Evolutionary conservation across 92 coral and sea anemone genomes (phyloP), one percentile per base, ranked within the genome.

Genomic region (Umimayanthus chanpuru): DNA sequence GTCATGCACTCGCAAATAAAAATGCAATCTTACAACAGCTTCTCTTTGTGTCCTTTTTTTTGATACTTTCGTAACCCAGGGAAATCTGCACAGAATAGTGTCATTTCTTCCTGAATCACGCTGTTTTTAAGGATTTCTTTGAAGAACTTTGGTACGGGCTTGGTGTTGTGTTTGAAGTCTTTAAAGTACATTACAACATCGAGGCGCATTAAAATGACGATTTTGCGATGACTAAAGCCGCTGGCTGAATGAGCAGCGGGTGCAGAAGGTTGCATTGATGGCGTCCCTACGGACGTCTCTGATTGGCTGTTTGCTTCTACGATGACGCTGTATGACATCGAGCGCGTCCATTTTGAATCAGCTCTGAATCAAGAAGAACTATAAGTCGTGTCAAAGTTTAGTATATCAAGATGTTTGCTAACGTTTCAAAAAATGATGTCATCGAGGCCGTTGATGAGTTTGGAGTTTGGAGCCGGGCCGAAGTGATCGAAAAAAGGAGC

Each of bases 1-100:
- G 36, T 32, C 36, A 32, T 32, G 36, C 36, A 32, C 36, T 32
- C 36, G 36, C 36, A 32, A 32, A 32, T 32, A 32, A 32, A 32
- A 32, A 32, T 32, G 36, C 36, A 32, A 32, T 32, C 36, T 32
- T 32, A 32, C 44, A 41, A 41, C 14, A 71, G 85, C 89, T 87
- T 87, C 80, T 87, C 73, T 64, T 87, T 77, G 81, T 87, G 89
- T 76, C 23, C 38, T 43, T 87, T 87, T 14, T 78, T 18, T 47
- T 87, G 85, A 38, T 18, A 47, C 73, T 77, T 16, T 4, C 77
- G 41, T 25, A 87, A 26, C 32, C 82, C 74, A 9, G 78, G 29
- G 44, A 76, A 87, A 53, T 87, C 85, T 11, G 38, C 38, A 12
- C 85, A 87, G 65, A 77, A 87, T 32, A 12, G 85, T 20, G 66